Evolutionary conservation across 1,140 invertebrate species (phyloP), one percentile per base, ranked within the genome.

Genomic region (Aphis craccivora): DNA sequence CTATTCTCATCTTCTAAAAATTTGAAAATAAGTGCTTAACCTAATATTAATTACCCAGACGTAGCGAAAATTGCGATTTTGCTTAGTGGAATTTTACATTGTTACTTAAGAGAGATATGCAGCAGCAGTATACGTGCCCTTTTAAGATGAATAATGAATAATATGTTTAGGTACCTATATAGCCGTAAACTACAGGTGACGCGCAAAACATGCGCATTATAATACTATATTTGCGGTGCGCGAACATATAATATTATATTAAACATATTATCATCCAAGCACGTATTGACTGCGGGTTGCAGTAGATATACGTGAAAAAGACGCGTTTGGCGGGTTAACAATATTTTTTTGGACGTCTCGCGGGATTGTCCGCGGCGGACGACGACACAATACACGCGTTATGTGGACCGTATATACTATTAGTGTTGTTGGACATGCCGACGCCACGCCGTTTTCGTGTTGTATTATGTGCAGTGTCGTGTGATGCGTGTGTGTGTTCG

Each of bases 391-490:
- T 51, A 9, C n/a, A 35, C 14, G 81, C 35, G 22, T 35, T 48
- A 43, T 43, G 40, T 40, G 83, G 40, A 43, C 20, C 40, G 83
- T 14, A 23, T 43, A 86, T 14, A 67, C 60, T 67, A 67, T 67
- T 86, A 40, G 43, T 86, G 43, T 86, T 53, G 48, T 89, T 37
- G 87, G 87, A 89, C 87, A 89, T 37, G 51, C 48, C 48, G 87
- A 89, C 48, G 86, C 43, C 86, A 48, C 25, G 48, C 35, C n/a
- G 48, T 89, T 89, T 23, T 89, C n/a, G 51, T 20, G 14, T 87
- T 48, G 30, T 87, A 35, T 87, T n/a, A 48, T 48, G 6, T 87
- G 45, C 20, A n/a, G 37, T 40, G 35, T 84, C 20, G 22, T 84
- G 60, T 67, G 76, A 86, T 86, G 25, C 45, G 45, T 48, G 30